Evolutionary conservation across 1,140 invertebrate genomes (phyloP), one percentile per base, ranked within the genome.

Genomic region (Wasmannia auropunctata): DNA sequence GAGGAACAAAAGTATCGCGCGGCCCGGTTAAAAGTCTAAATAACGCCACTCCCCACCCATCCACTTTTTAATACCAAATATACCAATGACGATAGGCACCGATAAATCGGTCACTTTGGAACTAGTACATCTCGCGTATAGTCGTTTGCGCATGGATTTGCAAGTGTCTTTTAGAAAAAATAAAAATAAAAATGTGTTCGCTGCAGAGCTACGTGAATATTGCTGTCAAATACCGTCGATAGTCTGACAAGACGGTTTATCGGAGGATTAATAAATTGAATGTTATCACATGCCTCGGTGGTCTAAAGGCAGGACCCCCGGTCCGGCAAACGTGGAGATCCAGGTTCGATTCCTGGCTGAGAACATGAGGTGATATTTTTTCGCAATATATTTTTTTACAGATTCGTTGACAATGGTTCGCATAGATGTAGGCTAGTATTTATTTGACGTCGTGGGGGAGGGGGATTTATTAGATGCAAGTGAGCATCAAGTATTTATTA

Each of bases 71-170:
- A 54, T 37, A 22, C 70, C n/a, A 58, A 1, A 51, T 34, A 10
- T 58, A 43, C n/a, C 63, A 67, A 56, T 10, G 31, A 28, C 72
- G 70, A 74, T 54, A 34, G 22, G 40, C 31, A 4, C 51, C 58
- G 74, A 77, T 77, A 54, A 67, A 58, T 67, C 84, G 60, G 7
- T 40, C 40, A 56, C 62, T 34, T 22, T 3, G 25, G 7, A 34
- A 79, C 67, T 62, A 63, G 62, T 60, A 28, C 58, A 72, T 63
- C 58, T 43, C 70, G 74, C 63, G 87, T 72, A 84, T 88, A n/a
- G n/a, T 85, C 54, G 67, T 83, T 83, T 83, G 51, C n/a, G n/a
- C 67, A 83, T 72, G 54, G 58, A 83, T 83, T 72, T 72, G 79
- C 65, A 58, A 70, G 37, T 31, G 28, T 56, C 34, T 81, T 70